Conservation (phyloP, 2,888 invertebrate genomes). For the Morpho helenor region DNA sequence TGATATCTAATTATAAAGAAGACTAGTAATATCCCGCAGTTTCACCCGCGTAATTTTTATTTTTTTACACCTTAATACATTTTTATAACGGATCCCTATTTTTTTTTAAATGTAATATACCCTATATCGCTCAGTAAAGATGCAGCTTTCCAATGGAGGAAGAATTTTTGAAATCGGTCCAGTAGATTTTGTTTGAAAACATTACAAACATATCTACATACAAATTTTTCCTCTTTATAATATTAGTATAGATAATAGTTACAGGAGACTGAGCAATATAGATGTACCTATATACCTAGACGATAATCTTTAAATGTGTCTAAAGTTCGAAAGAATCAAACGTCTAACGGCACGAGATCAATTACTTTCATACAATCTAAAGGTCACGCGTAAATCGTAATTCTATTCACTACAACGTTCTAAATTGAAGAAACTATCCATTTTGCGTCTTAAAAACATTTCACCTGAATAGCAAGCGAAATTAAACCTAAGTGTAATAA, state of each 20-base stretch:
- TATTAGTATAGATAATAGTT: no score
- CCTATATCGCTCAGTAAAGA: no score
- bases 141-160: no score
- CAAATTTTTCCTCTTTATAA: no score
- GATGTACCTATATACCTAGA: not conserved
- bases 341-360: slow-evolving; percentile 39
- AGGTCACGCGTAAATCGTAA: slow-evolving; percentile 76
- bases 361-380: slow-evolving; percentile 75
- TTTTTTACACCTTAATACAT: no score
- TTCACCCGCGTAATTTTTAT: no score
- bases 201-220: no score
- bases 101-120: no score
- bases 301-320: slow-evolving; percentile 10
- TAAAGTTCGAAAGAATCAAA: slow-evolving; percentile 7
- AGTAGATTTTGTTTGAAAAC: no score
- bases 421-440: slow-evolving; percentile 60
- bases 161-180: no score
- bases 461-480: slow-evolving; percentile 25
- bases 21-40: not conserved
- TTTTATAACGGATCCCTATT: no score
- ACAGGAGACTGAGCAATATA: no score
- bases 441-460: slow-evolving; percentile 35
- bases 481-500: slow-evolving; percentile 23
- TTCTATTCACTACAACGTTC: slow-evolving; percentile 61
- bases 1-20: not conserved